Conservation (phyloP, 2,888 invertebrate species). For the Odontocerum albicorne region DNA sequence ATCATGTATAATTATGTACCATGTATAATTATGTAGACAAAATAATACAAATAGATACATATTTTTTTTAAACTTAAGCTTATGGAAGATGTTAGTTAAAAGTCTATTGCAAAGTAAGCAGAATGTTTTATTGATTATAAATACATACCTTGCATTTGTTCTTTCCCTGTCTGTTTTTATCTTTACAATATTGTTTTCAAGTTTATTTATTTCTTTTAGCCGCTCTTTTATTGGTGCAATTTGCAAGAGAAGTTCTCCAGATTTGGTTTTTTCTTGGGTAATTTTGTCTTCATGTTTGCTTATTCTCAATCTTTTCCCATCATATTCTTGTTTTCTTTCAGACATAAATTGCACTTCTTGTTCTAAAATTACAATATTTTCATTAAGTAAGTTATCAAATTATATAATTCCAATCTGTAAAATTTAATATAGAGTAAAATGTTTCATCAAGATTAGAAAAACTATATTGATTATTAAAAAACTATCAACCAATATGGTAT, state of each 20-base stretch:
- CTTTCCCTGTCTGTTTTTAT: slow-evolving; percentile 59
- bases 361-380: slow-evolving; percentile 50
- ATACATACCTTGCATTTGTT: slow-evolving; percentile 62
- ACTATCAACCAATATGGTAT: too few species aligned
- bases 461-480: too few species aligned
- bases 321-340: slow-evolving; percentile 63
- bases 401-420: neutral
- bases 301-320: slow-evolving; percentile 59
- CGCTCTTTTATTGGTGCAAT: slow-evolving; percentile 59
- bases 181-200: slow-evolving; percentile 56
- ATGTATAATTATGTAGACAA: too few species aligned
- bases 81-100: too few species aligned
- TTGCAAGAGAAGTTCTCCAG: slow-evolving; percentile 58
- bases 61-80: too few species aligned
- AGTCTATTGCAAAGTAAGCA: too few species aligned
- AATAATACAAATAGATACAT: too few species aligned
- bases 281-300: slow-evolving; percentile 64
- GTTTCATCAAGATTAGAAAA: too few species aligned
- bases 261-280: slow-evolving; percentile 60
- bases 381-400: too few species aligned
- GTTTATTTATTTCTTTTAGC: slow-evolving; percentile 52
- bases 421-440: too few species aligned
- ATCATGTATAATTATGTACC: too few species aligned
- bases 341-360: slow-evolving; percentile 55
- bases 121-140: too few species aligned